Conservation (phyloP, 2,113 vertebrate species). For the Tragelaphus scriptus region DNA sequence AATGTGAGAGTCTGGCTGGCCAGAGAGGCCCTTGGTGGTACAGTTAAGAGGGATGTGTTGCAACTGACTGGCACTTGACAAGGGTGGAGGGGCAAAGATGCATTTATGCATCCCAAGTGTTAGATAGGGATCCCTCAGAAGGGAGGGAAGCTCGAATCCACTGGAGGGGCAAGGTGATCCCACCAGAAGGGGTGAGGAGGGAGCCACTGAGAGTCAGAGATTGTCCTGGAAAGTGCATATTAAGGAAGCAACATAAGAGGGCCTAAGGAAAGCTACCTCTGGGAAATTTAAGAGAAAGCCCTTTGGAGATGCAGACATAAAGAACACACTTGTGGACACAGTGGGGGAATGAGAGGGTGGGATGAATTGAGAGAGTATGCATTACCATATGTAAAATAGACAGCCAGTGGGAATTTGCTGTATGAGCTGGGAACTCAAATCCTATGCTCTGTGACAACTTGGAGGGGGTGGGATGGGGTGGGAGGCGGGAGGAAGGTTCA, state of each 20-base stretch:
- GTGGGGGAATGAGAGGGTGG: neutral
- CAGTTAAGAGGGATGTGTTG: neutral
- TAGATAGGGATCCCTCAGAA: neutral
- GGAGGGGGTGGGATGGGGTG: neutral
- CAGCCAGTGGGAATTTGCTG: neutral
- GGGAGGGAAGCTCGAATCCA: neutral
- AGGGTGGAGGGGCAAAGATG: neutral
- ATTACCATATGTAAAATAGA: neutral
- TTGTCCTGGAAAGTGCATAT: neutral
- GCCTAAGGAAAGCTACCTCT: neutral
- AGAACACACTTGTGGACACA: neutral
- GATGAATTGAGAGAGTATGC: neutral
- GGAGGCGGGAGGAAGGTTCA: neutral
- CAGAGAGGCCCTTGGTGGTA: neutral
- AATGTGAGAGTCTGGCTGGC: neutral
- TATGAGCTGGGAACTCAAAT: neutral
- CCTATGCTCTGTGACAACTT: neutral
- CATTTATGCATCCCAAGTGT: neutral
- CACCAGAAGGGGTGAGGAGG: neutral
- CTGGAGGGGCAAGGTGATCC: neutral
- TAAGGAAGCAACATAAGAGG: neutral
- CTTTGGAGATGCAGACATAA: neutral
- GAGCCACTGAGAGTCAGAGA: neutral
- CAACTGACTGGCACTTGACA: neutral
- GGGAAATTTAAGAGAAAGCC: neutral